phyloP scores from a whole-genome alignment of 1,140 invertebrate genomes.

The Ceratina australensis region DNA sequence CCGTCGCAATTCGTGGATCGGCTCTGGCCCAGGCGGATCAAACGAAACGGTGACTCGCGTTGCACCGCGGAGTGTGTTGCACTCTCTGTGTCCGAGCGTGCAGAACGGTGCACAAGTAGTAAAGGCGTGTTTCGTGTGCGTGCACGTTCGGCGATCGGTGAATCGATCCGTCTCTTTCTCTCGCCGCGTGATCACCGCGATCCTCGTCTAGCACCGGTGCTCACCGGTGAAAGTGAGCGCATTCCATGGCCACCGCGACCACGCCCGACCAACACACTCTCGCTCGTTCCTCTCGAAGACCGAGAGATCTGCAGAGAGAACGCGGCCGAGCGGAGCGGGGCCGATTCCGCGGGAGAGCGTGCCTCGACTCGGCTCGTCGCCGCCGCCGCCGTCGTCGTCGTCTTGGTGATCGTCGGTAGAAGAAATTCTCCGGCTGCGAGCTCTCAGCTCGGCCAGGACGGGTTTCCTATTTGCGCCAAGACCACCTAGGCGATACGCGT shows the following conservation, averaged over 20 bases:
- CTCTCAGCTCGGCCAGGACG: slow-evolving; percentile 47
- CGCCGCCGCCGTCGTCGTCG: slow-evolving; percentile 4
- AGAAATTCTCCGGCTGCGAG: slow-evolving; percentile 35
- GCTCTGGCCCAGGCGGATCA: background rate
- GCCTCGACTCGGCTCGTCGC: slow-evolving; percentile 18
- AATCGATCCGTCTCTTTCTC: slow-evolving; percentile 27
- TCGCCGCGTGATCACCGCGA: slow-evolving; percentile 41
- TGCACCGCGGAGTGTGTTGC: slow-evolving; percentile 21
- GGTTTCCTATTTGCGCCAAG: slow-evolving; percentile 51
- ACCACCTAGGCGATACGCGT: slow-evolving; percentile 52
- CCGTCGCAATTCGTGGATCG: background rate
- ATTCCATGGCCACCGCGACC: slow-evolving; percentile 79
- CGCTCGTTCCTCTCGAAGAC: slow-evolving; percentile 20
- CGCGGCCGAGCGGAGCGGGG: slow-evolving; percentile 21
- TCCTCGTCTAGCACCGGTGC: slow-evolving; percentile 54
- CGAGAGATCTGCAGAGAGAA: slow-evolving; percentile 53
- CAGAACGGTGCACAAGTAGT: background rate
- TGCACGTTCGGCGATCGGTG: slow-evolving; percentile 50
- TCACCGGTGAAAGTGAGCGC: slow-evolving; percentile 79
- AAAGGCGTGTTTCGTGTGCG: slow-evolving; percentile 55
- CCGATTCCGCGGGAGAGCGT: slow-evolving; percentile 46
- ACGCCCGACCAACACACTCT: slow-evolving; percentile 76
- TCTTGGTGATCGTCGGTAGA: slow-evolving; percentile 46
- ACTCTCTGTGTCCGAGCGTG: slow-evolving; percentile 13
- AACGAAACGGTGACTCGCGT: slow-evolving; percentile 10